A percentile compares a stretch with the other conserved stretches of the same genome.
phyloP scores from a whole-genome alignment of 2,797 vertebrate genomes.

The Tolypeutes matacus region DNA sequence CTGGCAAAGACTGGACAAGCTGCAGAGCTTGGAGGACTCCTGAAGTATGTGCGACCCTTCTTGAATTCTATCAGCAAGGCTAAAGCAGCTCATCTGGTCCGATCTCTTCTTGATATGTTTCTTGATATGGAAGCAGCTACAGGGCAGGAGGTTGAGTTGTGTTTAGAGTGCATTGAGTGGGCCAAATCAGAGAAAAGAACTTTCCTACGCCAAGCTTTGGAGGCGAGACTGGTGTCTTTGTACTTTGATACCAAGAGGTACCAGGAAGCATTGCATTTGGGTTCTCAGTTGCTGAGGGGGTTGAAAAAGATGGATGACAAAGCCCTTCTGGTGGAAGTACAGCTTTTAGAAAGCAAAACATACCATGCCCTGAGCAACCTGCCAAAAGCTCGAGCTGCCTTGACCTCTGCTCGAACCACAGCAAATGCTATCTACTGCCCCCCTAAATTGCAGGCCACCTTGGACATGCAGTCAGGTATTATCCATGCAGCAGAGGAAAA shows the following conservation, averaged over 20 bases:
- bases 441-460: constrained; percentile 97
- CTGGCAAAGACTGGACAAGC: constrained; percentile 98
- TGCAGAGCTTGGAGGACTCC: constrained; percentile 97
- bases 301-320: constrained; percentile 99
- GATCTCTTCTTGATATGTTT: constrained; percentile 97
- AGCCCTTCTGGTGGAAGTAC: constrained; percentile 98
- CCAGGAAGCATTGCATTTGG: constrained; percentile 97
- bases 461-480: constrained; percentile 99
- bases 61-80: constrained; percentile 99
- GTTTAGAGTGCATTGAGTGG: constrained; percentile 99
- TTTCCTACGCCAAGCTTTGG: constrained; percentile 97
- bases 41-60: constrained; percentile 98
- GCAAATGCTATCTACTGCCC: constrained; percentile 99
- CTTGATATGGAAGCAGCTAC: constrained; percentile 99
- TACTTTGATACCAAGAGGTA: constrained; percentile 99
- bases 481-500: constrained; percentile 99
- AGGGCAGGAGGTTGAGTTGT: constrained; percentile 98
- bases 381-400: constrained; percentile 97
- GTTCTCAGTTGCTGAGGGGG: constrained; percentile 96
- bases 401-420: constrained; percentile 98
- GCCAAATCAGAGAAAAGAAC: constrained; percentile 99
- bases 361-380: constrained; percentile 98
- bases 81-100: constrained; percentile 97
- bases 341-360: constrained; percentile 98
- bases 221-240: constrained; percentile 97